These are phyloP conservation scores for Baryphthengus martii DNA, from an alignment of 2,113 vertebrate species.

Conservation along the genomic window DNA sequence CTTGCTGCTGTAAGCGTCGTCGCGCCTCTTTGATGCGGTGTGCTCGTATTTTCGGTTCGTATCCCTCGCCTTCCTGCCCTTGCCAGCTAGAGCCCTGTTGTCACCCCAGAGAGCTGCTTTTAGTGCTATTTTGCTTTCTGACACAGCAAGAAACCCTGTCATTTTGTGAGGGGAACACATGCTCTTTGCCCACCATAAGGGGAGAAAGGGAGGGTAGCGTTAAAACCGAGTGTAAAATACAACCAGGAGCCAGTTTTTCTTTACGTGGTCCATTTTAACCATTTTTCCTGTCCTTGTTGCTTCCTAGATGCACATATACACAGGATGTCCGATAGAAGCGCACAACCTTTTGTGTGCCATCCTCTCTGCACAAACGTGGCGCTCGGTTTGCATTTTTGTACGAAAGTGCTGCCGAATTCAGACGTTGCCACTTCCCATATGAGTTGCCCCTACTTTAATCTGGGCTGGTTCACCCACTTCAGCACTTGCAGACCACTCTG, in stretches of 20 bases:
- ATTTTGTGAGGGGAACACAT: neutral
- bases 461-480: neutral
- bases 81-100: rapidly evolving
- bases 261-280: neutral
- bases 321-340: neutral
- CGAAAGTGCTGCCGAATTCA: neutral
- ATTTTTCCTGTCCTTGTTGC: neutral
- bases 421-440: neutral
- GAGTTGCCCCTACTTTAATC: neutral
- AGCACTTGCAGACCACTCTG: neutral
- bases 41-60: neutral
- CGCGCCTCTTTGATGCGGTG: neutral
- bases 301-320: neutral
- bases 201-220: neutral
- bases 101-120: neutral
- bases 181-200: neutral
- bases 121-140: neutral
- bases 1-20: rapidly evolving
- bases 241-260: neutral
- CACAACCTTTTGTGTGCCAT: neutral
- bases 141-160: neutral
- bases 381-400: neutral
- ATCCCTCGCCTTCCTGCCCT: neutral
- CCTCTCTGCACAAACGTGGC: neutral
- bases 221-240: neutral